Evolutionary conservation across 1,140 invertebrate species (phyloP).

Genomic region (Drosophila tropicalis): DNA sequence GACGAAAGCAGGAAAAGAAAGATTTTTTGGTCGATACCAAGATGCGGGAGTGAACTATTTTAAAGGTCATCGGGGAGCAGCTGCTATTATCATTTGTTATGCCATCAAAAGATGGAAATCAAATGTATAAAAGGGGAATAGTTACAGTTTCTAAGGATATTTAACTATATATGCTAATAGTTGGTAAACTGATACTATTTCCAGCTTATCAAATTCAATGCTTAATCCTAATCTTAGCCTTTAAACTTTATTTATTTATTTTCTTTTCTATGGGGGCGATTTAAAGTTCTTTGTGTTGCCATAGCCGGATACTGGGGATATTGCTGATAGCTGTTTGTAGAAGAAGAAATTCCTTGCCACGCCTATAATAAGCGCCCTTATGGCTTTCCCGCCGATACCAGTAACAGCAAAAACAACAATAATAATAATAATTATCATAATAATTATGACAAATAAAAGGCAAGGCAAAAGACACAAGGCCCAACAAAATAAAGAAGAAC

Average conservation of each 20-base stretch:
- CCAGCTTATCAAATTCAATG: no score
- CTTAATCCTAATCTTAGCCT: not conserved
- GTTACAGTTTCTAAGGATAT: no score
- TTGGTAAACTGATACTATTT: no score
- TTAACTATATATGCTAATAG: no score
- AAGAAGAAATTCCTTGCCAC: slow-evolving; percentile 1
- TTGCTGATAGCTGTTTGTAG: not conserved
- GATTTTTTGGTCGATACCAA: not conserved
- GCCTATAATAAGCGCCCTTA: not conserved
- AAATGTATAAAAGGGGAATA: no score
- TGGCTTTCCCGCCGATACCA: slow-evolving; percentile 1
- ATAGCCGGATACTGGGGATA: not conserved
- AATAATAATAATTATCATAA: slow-evolving; percentile 41
- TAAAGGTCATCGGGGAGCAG: no score
- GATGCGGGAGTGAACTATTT: slow-evolving; percentile 3
- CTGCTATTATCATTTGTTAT: no score
- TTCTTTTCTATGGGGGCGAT: not conserved
- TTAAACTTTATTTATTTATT: not conserved
- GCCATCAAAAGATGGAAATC: no score
- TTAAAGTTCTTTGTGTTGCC: not conserved
- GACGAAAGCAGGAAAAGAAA: not conserved
- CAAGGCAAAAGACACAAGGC: slow-evolving; percentile 13
- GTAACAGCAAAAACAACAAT: not conserved
- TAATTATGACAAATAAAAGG: slow-evolving; percentile 57
- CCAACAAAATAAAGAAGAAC: slow-evolving; percentile 48